These are phyloP conservation scores for Choristoneura fumiferana DNA, from an alignment of 1,140 invertebrate genomes.

Conservation along the genomic window DNA sequence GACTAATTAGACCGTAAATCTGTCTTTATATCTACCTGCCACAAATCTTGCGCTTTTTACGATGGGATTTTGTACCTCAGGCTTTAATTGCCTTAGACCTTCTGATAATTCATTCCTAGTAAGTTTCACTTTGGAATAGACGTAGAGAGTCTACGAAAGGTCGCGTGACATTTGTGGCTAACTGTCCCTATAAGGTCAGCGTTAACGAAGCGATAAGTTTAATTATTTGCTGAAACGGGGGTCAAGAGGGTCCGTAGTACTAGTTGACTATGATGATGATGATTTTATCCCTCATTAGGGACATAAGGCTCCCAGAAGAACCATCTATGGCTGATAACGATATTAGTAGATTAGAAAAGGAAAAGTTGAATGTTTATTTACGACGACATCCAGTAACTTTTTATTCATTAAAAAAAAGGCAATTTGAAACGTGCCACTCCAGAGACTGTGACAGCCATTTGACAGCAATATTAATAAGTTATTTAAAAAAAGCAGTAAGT, in stretches of 20 bases:
- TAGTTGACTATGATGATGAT: background rate
- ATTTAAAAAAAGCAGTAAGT: constrained; percentile 40
- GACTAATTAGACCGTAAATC: constrained; percentile 66
- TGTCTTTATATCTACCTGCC: constrained; percentile 40
- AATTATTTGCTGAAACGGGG: background rate
- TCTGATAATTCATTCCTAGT: background rate
- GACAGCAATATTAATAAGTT: constrained; percentile 28
- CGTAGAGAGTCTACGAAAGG: background rate
- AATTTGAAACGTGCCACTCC: background rate
- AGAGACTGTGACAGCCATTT: constrained; percentile 11
- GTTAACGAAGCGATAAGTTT: constrained; percentile 11
- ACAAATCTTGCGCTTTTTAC: constrained; percentile 48
- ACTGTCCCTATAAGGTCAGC: constrained; percentile 11
- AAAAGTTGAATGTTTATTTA: too few relatives aligned
- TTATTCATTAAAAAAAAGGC: background rate
- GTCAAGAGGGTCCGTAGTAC: background rate
- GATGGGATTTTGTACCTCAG: constrained; percentile 26
- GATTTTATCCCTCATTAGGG: too few relatives aligned
- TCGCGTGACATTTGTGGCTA: constrained; percentile 13
- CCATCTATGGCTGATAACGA: too few relatives aligned
- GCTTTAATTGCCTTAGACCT: constrained; percentile 7
- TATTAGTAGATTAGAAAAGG: too few relatives aligned
- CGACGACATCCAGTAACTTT: background rate
- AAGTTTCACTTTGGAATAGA: background rate
- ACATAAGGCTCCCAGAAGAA: too few relatives aligned